Base-by-base conservation (phyloP, 2,888 invertebrate species). In the Tromatobia lineatoria region DNA sequence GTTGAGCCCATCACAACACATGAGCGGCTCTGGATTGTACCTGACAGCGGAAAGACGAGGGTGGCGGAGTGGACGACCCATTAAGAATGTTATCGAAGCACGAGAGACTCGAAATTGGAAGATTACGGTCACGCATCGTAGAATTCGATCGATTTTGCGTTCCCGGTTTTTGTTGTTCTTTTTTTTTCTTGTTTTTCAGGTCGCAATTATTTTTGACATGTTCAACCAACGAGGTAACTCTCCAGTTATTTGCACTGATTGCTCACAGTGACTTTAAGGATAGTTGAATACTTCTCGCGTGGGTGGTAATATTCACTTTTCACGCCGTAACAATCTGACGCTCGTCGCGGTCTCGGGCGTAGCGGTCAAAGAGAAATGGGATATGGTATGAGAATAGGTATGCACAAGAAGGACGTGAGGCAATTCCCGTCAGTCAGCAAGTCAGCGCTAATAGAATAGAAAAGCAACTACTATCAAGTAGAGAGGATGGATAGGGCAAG, bases 21-120 rank as follows among this genome's bases (percentile, higher is more conserved):
- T 54, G 23, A 47, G 69, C 69, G 34, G 54, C 1, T 73, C 23
- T 45, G 66, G 66, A 69, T 83, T 84, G 87, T 78, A 80, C 66
- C 84, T 86, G 88, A 89, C 89, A 88, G 85, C 85, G 79, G 77
- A 81, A 80, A 89, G 89, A 91, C 88, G 88, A 91, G 88, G 91
- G 90, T 89, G 88, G 86, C 77, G 75, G 69, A 83, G 78, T 87
- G 85, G 83, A 87, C 61, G 75, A 85, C 76, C 88, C 86, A 90
- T 90, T 88, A 90, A 88, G 85, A 87, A 69, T 83, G 91, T 91
- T 90, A 91, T 90, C 89, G 88, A 85, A 83, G 82, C 84, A 87
- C 64, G 70, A 54, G 67, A 23, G 25, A 82, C 78, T 47, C 83
- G 73, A 89, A 91, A 91, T 89, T 88, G 87, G 91, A 89, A 90